Evolutionary conservation across 2,888 invertebrate genomes (phyloP).

Genomic region (Nemurella pictetii): DNA sequence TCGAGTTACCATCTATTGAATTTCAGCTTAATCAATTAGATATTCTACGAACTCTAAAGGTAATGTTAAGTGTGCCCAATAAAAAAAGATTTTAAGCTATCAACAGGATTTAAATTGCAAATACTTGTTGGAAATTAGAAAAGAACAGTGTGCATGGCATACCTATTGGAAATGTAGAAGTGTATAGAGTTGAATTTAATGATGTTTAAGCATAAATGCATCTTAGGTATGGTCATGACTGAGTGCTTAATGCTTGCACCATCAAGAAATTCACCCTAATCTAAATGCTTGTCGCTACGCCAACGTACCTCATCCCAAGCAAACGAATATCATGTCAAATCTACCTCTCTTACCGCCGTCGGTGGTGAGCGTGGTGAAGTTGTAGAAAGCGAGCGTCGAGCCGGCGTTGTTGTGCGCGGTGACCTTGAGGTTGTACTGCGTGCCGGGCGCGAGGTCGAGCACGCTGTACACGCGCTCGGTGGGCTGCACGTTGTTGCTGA

Average conservation of each 20-base stretch:
- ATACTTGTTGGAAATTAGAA: not conserved
- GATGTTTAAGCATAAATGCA: too few species aligned
- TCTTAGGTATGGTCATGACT: too few species aligned
- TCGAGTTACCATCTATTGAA: too few species aligned
- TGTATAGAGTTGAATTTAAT: too few species aligned
- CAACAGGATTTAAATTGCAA: not conserved
- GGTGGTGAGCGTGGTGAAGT: conserved; percentile 79
- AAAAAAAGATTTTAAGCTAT: not conserved
- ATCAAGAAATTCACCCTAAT: too few species aligned
- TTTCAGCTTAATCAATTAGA: too few species aligned
- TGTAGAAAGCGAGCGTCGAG: conserved; percentile 78
- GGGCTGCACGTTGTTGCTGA: conserved; percentile 80
- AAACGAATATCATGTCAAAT: not conserved
- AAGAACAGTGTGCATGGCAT: too few species aligned
- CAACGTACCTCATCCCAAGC: too few species aligned
- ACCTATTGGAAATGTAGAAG: too few species aligned
- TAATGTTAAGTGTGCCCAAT: conserved; percentile 22
- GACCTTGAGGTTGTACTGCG: conserved; percentile 72
- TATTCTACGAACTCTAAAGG: conserved; percentile 11
- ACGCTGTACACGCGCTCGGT: conserved; percentile 81
- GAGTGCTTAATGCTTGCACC: too few species aligned
- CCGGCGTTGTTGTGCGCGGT: conserved; percentile 88
- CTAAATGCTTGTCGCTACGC: too few species aligned
- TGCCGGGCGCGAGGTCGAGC: conserved; percentile 73
- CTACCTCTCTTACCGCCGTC: conserved; percentile 65